These are phyloP conservation scores for Andrena flavipes DNA, from an alignment of 2,888 invertebrate genomes.

Conservation along the genomic window DNA sequence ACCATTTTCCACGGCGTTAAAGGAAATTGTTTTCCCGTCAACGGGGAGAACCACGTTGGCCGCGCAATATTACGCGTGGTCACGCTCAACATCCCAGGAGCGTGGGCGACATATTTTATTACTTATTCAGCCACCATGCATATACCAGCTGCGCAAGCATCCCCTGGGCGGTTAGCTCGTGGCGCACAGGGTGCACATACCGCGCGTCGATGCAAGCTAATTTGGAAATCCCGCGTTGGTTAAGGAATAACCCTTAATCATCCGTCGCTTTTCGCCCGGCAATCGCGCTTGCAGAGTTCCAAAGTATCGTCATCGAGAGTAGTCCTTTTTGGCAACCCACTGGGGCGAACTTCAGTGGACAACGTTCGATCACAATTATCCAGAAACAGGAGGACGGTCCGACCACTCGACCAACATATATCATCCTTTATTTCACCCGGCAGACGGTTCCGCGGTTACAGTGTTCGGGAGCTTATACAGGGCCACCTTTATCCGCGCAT, in stretches of 20 bases:
- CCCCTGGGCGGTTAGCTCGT: conserved; percentile 23
- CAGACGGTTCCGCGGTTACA: conserved; percentile 49
- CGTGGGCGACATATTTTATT: conserved; percentile 69
- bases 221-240: conserved; percentile 35
- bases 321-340: too few species aligned
- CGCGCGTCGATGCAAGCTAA: conserved; percentile 41
- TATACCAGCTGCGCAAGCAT: conserved; percentile 35
- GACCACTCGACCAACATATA: conserved; percentile 14
- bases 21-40: conserved; percentile 68
- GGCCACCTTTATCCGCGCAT: conserved; percentile 57
- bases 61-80: conserved; percentile 62
- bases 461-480: conserved; percentile 29
- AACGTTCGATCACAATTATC: conserved; percentile 34
- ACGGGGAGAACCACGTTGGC: conserved; percentile 32
- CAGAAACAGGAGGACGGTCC: conserved; percentile 3
- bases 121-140: conserved; percentile 65
- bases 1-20: conserved; percentile 41
- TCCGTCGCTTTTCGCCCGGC: background rate
- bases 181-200: background rate
- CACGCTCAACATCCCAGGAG: conserved; percentile 57
- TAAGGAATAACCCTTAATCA: conserved; percentile 26
- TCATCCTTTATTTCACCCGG: conserved; percentile 51
- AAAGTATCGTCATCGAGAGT: too few species aligned
- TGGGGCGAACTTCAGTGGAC: too few species aligned
- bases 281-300: too few species aligned